Evolutionary conservation across 2,113 vertebrate genomes (phyloP).

Genomic region (Scartelaos histophorus): DNA sequence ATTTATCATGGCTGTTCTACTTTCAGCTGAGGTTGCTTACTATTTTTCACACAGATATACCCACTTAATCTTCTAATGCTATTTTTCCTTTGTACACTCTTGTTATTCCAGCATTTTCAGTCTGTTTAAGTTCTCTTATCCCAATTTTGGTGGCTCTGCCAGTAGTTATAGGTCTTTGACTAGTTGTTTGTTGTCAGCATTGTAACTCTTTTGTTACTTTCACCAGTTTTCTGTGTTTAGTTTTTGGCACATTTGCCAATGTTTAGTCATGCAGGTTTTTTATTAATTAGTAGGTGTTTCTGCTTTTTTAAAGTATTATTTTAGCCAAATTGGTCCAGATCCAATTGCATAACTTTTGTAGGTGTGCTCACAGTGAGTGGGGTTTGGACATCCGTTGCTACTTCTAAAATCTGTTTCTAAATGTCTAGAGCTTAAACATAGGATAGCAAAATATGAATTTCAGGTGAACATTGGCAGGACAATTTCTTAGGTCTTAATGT

Average conservation of each 20-base stretch:
- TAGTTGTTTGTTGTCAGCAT: not conserved
- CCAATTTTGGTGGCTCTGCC: not conserved
- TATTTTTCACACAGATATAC: slow-evolving; percentile 59
- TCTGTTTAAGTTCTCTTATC: slow-evolving; percentile 20
- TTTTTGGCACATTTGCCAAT: not conserved
- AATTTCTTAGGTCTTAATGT: not conserved
- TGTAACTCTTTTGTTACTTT: not conserved
- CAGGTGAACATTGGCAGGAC: too few species aligned
- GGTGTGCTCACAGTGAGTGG: not conserved
- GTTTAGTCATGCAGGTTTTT: not conserved
- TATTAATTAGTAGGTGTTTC: not conserved
- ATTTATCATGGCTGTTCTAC: slow-evolving; percentile 68
- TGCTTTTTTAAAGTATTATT: not conserved
- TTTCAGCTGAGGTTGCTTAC: slow-evolving; percentile 53
- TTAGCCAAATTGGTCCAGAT: not conserved
- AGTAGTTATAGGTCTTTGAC: not conserved
- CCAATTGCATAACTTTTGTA: not conserved
- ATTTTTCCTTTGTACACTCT: slow-evolving; percentile 28
- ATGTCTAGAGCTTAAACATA: too few species aligned
- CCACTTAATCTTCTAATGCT: slow-evolving; percentile 55
- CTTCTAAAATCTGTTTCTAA: not conserved
- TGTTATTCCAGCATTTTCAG: slow-evolving; percentile 39
- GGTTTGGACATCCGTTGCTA: not conserved
- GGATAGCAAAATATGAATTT: too few species aligned
- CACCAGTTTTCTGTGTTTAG: not conserved